phyloP scores from a whole-genome alignment of 1,140 invertebrate species.

The Agrypnia vestita region DNA sequence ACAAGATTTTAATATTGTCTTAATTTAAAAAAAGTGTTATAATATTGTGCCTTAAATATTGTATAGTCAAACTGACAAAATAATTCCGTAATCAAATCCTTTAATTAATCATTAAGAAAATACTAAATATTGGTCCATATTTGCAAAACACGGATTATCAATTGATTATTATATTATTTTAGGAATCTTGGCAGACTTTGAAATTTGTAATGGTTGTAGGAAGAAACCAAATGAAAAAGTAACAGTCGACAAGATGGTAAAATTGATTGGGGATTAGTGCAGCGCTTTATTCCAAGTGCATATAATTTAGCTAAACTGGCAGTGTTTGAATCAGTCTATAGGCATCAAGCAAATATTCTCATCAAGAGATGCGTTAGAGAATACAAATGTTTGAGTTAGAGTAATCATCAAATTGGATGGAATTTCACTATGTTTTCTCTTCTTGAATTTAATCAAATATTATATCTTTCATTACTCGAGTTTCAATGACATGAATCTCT shows the following conservation, averaged over 20 bases:
- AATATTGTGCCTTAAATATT: no score
- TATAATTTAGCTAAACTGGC: background rate
- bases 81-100: conserved; percentile 45
- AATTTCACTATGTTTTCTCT: no score
- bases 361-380: background rate
- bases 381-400: no score
- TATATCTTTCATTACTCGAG: no score
- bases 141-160: conserved; percentile 29
- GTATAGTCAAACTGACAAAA: conserved; percentile 2
- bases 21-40: background rate
- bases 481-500: no score
- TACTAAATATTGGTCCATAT: conserved; percentile 44
- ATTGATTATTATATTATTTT: no score
- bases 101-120: conserved; percentile 12
- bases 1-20: background rate
- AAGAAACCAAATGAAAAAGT: no score
- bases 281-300: no score
- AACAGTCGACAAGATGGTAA: background rate
- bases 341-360: background rate
- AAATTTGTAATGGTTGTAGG: no score
- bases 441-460: no score
- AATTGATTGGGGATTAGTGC: background rate
- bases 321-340: background rate
- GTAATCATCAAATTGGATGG: no score
- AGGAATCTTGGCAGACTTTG: no score